Percentiles rank a stretch among this genome's conserved stretches.
Evolutionary conservation across 2,113 vertebrate species (phyloP).

Genomic region (Hippopotamus amphibius): DNA sequence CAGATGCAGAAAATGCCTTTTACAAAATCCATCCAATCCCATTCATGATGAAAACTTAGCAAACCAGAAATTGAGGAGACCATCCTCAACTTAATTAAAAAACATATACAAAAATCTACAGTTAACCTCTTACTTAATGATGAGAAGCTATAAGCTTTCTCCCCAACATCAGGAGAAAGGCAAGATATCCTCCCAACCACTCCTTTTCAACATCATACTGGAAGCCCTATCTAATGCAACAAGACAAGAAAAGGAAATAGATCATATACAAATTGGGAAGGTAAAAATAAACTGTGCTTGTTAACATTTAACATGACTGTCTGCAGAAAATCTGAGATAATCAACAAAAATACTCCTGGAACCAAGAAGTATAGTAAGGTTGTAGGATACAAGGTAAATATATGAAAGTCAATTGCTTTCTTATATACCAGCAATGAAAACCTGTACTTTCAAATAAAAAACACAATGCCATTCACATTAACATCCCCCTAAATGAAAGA

Average conservation of each 20-base stretch:
- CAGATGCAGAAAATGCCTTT: not conserved
- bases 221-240: not conserved
- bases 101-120: not conserved
- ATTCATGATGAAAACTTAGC: not conserved
- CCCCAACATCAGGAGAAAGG: not conserved
- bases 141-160: not conserved
- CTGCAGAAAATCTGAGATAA: conserved; percentile 24
- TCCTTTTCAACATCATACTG: not conserved
- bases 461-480: not conserved
- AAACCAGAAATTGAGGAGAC: not conserved
- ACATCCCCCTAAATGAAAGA: not conserved
- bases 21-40: not conserved
- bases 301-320: not conserved
- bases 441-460: not conserved
- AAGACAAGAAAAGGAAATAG: not conserved
- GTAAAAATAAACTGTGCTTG: not conserved
- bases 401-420: not conserved
- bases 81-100: not conserved
- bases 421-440: not conserved
- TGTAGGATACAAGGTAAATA: not conserved
- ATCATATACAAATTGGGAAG: not conserved
- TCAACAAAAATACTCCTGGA: not conserved
- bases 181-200: not conserved
- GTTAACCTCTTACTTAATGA: not conserved
- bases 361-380: not conserved